A percentile compares a stretch with the other conserved stretches of the same genome.
Conservation (phyloP, 1,140 invertebrate genomes). For the Euwallacea fornicatus region DNA sequence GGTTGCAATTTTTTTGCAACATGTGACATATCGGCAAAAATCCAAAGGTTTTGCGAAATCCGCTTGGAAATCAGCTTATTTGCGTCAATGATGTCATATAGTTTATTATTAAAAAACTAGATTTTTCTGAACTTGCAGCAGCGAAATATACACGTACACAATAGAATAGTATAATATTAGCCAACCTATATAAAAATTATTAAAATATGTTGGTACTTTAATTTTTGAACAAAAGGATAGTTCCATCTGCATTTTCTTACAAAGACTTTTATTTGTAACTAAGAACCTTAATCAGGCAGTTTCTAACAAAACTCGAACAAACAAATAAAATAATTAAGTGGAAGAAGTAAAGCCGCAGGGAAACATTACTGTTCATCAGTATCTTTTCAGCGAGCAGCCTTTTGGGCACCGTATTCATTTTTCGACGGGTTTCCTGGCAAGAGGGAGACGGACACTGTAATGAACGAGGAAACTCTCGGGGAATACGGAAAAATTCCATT, state of each 20-base stretch:
- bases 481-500: conserved; percentile 35
- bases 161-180: no score
- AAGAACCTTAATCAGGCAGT: conserved; percentile 30
- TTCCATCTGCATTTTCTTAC: conserved; percentile 1
- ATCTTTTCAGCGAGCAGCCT: conserved; percentile 31
- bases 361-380: conserved; percentile 37
- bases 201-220: no score
- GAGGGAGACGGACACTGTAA: conserved; percentile 20
- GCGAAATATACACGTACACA: no score
- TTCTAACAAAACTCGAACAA: conserved; percentile 27
- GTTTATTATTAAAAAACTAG: no score
- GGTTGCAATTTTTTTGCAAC: no score
- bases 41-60: no score
- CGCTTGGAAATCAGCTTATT: no score
- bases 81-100: no score
- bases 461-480: conserved; percentile 28
- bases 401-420: conserved; percentile 31
- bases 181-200: no score
- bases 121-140: no score
- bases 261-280: conserved; percentile 18
- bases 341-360: conserved; percentile 32
- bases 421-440: conserved; percentile 6
- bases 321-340: conserved; percentile 38
- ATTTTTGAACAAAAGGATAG: no score
- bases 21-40: no score